Evolutionary conservation across 2,888 invertebrate genomes (phyloP).

Genomic region (Pyrrhia umbra): DNA sequence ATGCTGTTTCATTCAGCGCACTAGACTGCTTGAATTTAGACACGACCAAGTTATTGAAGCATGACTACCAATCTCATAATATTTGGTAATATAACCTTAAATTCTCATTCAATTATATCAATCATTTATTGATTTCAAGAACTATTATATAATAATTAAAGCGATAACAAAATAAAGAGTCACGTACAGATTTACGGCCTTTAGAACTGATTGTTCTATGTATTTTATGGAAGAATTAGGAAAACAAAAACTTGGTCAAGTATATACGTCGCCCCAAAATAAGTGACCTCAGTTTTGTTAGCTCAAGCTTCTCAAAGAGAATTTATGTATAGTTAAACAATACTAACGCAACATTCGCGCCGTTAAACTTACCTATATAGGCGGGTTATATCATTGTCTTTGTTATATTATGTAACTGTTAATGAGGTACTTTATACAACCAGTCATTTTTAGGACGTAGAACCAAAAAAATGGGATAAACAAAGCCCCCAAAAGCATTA

Average conservation of each 20-base stretch:
- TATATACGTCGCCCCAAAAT: slow-evolving; percentile 66
- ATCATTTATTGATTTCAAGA: slow-evolving; percentile 37
- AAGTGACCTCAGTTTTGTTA: slow-evolving; percentile 63
- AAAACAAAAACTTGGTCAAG: slow-evolving; percentile 68
- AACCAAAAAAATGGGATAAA: not conserved
- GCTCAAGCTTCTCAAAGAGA: slow-evolving; percentile 58
- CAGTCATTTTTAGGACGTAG: not conserved
- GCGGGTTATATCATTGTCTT: slow-evolving; percentile 47
- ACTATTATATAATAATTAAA: slow-evolving; percentile 41
- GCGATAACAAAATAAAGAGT: slow-evolving; percentile 27
- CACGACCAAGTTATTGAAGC: slow-evolving; percentile 48
- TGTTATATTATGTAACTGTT: slow-evolving; percentile 31
- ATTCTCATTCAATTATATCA: slow-evolving; percentile 35
- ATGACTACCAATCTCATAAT: slow-evolving; percentile 39
- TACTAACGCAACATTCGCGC: slow-evolving; percentile 50
- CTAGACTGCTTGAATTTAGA: slow-evolving; percentile 43
- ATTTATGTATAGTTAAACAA: slow-evolving; percentile 60
- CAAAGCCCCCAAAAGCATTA: slow-evolving; percentile 6
- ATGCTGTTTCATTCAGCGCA: slow-evolving; percentile 55
- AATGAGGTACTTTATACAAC: slow-evolving; percentile 15
- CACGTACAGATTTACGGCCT: slow-evolving; percentile 40
- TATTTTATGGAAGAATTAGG: slow-evolving; percentile 59
- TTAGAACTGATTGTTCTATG: slow-evolving; percentile 50
- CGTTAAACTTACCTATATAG: slow-evolving; percentile 37
- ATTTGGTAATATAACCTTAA: slow-evolving; percentile 24